Base-by-base conservation (phyloP, 2,113 vertebrate genomes). In the Caloenas nicobarica region DNA sequence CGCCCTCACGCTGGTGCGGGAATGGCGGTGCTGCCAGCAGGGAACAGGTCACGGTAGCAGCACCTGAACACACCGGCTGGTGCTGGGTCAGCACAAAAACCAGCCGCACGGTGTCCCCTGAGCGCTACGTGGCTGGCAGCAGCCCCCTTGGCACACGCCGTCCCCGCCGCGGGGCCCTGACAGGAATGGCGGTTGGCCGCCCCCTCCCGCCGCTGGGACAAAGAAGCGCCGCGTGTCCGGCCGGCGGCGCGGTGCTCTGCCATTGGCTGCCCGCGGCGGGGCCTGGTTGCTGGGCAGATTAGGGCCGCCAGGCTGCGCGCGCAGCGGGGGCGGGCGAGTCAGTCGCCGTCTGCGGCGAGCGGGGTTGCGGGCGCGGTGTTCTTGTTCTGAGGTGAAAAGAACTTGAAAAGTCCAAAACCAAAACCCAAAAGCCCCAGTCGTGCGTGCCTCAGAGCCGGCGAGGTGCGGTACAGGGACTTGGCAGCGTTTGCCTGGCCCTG, bases 91-190 rank as follows among this genome's bases (percentile, higher is more conserved):
- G 2, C 3, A 5, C 28, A 26, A 25, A n/a, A 14, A 5, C 9
- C 18, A 1, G 0, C 6, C 3, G 13, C 8, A 3, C 3, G 10
- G 29, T 1, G 24, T 1, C 15, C 2, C 0, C 11, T 4, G 24
- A 40, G 29, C 29, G 10, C 19, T 53, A 5, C 13, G 26, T 46
- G 24, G 50, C 22, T n/a, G 10, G 48, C 50, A 50, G 17, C 44
- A 46, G 44, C 17, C 44, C 44, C 44, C 44, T 44, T 18, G 44
- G 42, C 42, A 16, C 6, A 42, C 42, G 6, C 16, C 42, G 17
- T 17, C 16, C 42, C 42, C 42, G 16, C 16, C 7, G 16, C 42
- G 42, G 44, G 44, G 44, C 44, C 17, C 25, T 8, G 6, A 13
- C 6, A 7, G 19, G 19, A 19, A 5, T 4, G 10, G 4, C 51